A percentile compares a stretch with the other conserved stretches of the same genome.
phyloP scores from a whole-genome alignment of 2,113 vertebrate genomes.

The Alces alces region DNA sequence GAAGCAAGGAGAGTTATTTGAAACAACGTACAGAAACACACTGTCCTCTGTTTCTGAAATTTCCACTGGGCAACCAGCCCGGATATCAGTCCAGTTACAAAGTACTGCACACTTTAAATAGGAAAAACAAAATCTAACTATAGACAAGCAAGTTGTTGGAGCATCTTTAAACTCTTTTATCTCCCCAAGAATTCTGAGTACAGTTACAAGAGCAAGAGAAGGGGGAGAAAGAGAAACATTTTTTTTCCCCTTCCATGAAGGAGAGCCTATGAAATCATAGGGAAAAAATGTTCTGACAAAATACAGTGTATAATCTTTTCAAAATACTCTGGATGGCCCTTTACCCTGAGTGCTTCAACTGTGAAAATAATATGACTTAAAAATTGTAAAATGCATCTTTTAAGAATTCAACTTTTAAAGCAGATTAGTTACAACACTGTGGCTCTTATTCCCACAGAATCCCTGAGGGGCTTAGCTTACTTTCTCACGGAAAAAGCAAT shows the following conservation, averaged over 20 bases:
- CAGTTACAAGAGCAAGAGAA: background rate
- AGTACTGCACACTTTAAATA: background rate
- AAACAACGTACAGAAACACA: background rate
- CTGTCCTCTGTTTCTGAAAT: slow-evolving; percentile 13
- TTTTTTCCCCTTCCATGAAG: slow-evolving; percentile 17
- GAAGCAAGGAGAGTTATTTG: slow-evolving; percentile 22
- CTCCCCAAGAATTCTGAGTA: background rate
- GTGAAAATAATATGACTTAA: slow-evolving; percentile 39
- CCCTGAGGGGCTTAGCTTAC: background rate
- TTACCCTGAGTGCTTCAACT: slow-evolving; percentile 4
- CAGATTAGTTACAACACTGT: background rate
- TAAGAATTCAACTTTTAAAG: slow-evolving; percentile 52
- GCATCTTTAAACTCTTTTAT: background rate
- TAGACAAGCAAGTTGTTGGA: background rate
- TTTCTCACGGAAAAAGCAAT: slow-evolving; percentile 18
- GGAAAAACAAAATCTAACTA: background rate
- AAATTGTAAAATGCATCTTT: slow-evolving; percentile 28
- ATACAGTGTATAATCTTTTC: background rate
- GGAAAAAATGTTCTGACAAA: background rate
- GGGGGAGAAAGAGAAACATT: background rate
- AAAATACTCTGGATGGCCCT: background rate
- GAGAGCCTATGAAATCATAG: background rate
- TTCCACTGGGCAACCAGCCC: background rate
- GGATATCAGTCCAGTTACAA: background rate
- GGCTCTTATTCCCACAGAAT: background rate